Evolutionary conservation across 2,113 vertebrate species (phyloP).

Genomic region (Mormyrus lacerda): DNA sequence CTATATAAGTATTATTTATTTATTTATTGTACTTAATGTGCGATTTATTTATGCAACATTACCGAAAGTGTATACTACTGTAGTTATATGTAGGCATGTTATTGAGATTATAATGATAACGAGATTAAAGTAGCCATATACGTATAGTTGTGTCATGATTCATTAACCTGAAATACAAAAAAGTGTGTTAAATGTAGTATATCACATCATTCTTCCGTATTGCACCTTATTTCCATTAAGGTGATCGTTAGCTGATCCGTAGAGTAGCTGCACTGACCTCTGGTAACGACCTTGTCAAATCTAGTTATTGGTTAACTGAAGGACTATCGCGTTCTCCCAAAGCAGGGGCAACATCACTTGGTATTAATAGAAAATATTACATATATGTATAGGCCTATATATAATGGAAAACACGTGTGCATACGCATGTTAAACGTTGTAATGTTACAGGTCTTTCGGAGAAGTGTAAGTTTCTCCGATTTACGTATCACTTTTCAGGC

Average conservation of each 20-base stretch:
- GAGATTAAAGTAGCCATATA: background rate
- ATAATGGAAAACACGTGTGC: background rate
- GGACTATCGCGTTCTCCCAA: background rate
- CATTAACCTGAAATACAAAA: background rate
- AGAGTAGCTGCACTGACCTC: background rate
- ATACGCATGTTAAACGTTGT: background rate
- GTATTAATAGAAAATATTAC: background rate
- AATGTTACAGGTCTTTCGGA: background rate
- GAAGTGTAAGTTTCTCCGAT: background rate
- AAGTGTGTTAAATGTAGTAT: background rate
- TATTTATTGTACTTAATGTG: background rate
- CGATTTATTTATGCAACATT: background rate
- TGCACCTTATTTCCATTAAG: background rate
- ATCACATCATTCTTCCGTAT: background rate
- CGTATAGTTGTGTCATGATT: background rate
- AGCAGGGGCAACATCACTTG: background rate
- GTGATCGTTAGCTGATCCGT: background rate
- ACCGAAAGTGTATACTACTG: background rate
- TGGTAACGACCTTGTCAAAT: background rate
- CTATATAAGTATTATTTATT: background rate
- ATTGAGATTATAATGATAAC: background rate
- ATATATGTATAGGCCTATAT: background rate
- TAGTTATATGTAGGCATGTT: background rate
- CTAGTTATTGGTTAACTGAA: background rate
- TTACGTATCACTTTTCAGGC: background rate